Evolutionary conservation across 2,888 invertebrate species (phyloP).

Genomic region (Mimumesa dahlbomi): DNA sequence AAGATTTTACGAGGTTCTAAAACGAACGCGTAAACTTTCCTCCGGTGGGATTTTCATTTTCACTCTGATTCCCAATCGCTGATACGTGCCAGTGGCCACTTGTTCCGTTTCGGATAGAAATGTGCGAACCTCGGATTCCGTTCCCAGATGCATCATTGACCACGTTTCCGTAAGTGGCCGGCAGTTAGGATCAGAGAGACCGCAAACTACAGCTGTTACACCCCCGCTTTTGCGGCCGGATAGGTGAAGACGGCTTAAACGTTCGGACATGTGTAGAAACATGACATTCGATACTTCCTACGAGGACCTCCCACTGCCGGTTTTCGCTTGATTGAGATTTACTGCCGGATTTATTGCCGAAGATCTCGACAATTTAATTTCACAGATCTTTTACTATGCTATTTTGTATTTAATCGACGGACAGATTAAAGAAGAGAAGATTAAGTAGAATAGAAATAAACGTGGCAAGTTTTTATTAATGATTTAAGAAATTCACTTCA

Average conservation of each 20-base stretch:
- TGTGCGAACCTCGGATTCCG: constrained; percentile 4
- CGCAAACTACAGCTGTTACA: constrained; percentile 65
- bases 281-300: constrained; percentile 74
- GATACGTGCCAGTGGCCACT: too few species aligned
- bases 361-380: not conserved
- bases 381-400: too few species aligned
- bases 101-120: not conserved
- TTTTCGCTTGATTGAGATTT: constrained; percentile 28
- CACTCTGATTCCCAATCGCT: not conserved
- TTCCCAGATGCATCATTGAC: constrained; percentile 7
- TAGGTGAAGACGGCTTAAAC: constrained; percentile 65
- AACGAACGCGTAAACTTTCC: constrained; percentile 2
- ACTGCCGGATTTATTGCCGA: too few species aligned
- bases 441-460: too few species aligned
- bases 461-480: too few species aligned
- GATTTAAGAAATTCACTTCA: not conserved
- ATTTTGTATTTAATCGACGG: too few species aligned
- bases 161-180: constrained; percentile 41
- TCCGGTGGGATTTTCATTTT: not conserved
- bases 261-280: constrained; percentile 75
- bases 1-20: constrained; percentile 19
- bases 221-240: constrained; percentile 48
- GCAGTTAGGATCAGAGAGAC: constrained; percentile 57
- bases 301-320: constrained; percentile 34
- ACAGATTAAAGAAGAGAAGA: too few species aligned